Evolutionary conservation across 2,888 invertebrate species (phyloP).

Genomic region (Bimastos eiseni): DNA sequence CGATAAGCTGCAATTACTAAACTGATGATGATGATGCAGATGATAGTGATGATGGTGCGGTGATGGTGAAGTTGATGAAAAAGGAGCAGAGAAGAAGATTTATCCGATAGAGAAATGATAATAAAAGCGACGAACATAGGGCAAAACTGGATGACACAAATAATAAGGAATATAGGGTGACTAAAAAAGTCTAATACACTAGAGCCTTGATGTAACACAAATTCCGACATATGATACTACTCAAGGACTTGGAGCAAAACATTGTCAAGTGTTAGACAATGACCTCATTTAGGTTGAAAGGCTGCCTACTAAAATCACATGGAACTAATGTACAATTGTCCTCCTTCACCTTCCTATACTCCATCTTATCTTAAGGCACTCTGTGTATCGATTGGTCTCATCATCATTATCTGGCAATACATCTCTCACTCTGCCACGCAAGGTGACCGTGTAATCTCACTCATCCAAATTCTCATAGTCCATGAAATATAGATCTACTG

Average conservation of each 20-base stretch:
- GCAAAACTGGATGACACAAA: background rate
- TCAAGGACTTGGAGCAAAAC: background rate
- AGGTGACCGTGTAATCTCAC: background rate
- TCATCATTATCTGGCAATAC: background rate
- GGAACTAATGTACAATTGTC: background rate
- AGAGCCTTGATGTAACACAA: background rate
- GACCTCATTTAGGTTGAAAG: background rate
- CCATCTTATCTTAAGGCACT: background rate
- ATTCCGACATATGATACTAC: background rate
- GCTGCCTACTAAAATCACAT: too few relatives aligned
- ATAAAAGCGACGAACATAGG: too few relatives aligned
- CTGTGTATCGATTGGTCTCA: too few relatives aligned
- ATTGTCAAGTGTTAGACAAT: background rate
- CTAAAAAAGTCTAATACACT: background rate
- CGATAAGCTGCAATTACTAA: too few relatives aligned
- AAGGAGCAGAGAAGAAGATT: too few relatives aligned
- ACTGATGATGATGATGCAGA: too few relatives aligned
- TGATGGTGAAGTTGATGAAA: too few relatives aligned
- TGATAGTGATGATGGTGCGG: too few relatives aligned
- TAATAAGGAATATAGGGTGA: background rate
- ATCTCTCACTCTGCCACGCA: background rate
- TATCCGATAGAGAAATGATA: too few relatives aligned
- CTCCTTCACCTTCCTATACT: background rate
- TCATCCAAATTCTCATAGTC: background rate
- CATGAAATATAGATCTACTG: background rate